Evolutionary conservation across 2,113 vertebrate genomes (phyloP).

Genomic region (Mellivora capensis): DNA sequence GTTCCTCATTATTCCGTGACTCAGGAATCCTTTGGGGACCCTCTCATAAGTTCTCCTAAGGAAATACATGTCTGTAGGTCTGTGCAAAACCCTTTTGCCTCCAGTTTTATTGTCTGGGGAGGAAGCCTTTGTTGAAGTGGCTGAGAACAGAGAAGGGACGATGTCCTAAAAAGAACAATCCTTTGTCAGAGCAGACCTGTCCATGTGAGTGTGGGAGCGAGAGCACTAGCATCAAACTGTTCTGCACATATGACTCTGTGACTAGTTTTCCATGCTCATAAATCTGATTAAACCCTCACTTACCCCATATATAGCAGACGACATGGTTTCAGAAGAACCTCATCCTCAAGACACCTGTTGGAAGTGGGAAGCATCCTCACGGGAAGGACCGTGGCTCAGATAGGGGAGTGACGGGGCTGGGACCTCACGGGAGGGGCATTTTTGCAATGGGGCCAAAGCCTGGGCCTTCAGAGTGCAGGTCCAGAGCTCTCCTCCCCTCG

Average conservation of each 20-base stretch:
- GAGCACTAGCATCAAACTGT: not conserved
- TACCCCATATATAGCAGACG: not conserved
- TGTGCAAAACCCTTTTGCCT: not conserved
- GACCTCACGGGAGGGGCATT: not conserved
- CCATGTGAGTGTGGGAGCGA: too few relatives aligned
- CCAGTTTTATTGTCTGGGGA: not conserved
- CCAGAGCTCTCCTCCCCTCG: not conserved
- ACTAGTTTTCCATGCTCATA: not conserved
- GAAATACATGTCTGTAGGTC: not conserved
- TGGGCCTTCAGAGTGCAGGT: not conserved
- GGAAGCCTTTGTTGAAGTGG: not conserved
- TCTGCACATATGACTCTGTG: not conserved
- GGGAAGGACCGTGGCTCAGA: not conserved
- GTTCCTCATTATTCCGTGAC: not conserved
- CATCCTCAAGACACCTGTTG: not conserved
- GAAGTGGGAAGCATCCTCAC: not conserved
- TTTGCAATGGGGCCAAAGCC: not conserved
- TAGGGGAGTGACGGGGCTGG: not conserved
- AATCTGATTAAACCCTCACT: not conserved
- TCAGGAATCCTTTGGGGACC: not conserved
- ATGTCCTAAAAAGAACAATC: not conserved
- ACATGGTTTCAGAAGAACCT: not conserved
- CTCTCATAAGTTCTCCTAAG: not conserved
- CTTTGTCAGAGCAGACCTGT: not conserved
- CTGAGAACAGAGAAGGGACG: not conserved